Percentiles rank a stretch among this genome's conserved stretches.
phyloP scores from a whole-genome alignment of 2,888 invertebrate species.

The Geophilus truncorum region DNA sequence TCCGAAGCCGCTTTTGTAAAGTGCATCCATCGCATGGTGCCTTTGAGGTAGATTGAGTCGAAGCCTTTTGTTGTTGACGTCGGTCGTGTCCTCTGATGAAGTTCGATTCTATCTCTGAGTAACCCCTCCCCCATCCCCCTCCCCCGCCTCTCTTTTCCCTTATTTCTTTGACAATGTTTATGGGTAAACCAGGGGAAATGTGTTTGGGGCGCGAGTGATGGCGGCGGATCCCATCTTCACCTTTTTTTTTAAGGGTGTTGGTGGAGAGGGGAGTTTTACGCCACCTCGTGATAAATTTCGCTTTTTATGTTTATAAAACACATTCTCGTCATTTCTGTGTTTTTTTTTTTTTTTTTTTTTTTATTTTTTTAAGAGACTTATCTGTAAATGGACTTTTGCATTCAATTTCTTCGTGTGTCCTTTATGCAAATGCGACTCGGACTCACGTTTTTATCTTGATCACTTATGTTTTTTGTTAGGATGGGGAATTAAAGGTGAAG shows the following conservation, averaged over 20 bases:
- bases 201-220: not conserved
- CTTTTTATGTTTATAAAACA: not conserved
- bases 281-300: not conserved
- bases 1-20: not conserved
- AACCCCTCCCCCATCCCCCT: too few relatives aligned
- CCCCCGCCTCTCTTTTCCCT: not conserved
- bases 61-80: not conserved
- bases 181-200: slow-evolving; percentile 15
- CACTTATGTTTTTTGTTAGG: not conserved
- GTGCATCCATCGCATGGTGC: not conserved
- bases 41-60: slow-evolving; percentile 13
- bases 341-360: not conserved
- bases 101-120: slow-evolving; percentile 3
- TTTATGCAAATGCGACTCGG: not conserved
- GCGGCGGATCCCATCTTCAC: not conserved
- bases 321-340: not conserved
- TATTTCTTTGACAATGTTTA: not conserved
- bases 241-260: not conserved
- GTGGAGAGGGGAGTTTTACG: too few relatives aligned
- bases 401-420: not conserved
- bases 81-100: not conserved
- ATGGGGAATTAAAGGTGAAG: too few relatives aligned
- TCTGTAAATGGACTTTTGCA: not conserved
- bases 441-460: not conserved
- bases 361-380: not conserved